Evolutionary conservation across 2,888 invertebrate genomes (phyloP).

Genomic region (Drosophila pseudotalamancana): DNA sequence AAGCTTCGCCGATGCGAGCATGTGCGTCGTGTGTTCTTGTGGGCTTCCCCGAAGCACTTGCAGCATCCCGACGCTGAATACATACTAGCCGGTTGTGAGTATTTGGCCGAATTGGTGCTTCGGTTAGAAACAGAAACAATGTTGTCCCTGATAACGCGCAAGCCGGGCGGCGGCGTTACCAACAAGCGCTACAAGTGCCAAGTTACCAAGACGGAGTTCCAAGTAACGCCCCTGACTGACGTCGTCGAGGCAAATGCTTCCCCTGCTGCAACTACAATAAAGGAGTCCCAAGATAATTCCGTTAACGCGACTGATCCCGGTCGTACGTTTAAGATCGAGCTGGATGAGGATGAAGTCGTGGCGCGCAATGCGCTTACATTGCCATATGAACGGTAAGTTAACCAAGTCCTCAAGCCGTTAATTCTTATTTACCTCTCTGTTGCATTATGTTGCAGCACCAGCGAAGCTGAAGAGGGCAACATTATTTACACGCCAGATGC

Average conservation of each 20-base stretch:
- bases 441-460: slow-evolving; percentile 64
- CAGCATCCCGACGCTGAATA: slow-evolving; percentile 67
- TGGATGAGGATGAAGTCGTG: slow-evolving; percentile 83
- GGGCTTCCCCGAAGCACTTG: slow-evolving; percentile 78
- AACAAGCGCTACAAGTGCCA: slow-evolving; percentile 77
- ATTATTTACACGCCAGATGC: slow-evolving; percentile 91
- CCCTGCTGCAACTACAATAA: slow-evolving; percentile 8
- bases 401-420: background rate
- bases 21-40: slow-evolving; percentile 80
- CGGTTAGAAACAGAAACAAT: slow-evolving; percentile 68
- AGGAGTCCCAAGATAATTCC: slow-evolving; percentile 19
- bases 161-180: slow-evolving; percentile 78
- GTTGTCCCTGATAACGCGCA: slow-evolving; percentile 75
- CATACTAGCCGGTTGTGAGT: slow-evolving; percentile 80
- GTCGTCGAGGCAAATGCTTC: slow-evolving; percentile 3
- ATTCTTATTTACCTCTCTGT: background rate
- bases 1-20: slow-evolving; percentile 68
- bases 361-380: slow-evolving; percentile 83
- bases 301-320: slow-evolving; percentile 39
- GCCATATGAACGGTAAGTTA: slow-evolving; percentile 83
- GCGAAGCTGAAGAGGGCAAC: slow-evolving; percentile 86
- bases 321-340: slow-evolving; percentile 84
- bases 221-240: slow-evolving; percentile 55
- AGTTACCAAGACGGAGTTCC: slow-evolving; percentile 72
- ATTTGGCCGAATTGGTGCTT: slow-evolving; percentile 81